These are phyloP conservation scores for Thecophora atra DNA, from an alignment of 2,888 invertebrate genomes.

Conservation along the genomic window DNA sequence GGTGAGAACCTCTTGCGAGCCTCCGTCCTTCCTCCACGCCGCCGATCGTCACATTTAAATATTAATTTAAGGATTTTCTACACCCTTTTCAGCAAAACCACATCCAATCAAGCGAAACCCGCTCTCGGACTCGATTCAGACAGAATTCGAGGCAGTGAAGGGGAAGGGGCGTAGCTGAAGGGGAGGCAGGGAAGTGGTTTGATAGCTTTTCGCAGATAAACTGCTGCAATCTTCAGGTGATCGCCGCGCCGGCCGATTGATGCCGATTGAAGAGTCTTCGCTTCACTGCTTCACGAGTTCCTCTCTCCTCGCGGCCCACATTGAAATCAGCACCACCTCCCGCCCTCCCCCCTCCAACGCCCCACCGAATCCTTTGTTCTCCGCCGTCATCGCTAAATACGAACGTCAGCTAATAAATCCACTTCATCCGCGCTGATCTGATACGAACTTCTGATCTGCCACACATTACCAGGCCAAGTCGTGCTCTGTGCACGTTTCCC, in stretches of 20 bases:
- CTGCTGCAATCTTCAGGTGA: not conserved
- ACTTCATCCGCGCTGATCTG: conserved; percentile 55
- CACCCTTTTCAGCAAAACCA: not conserved
- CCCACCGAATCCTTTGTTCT: conserved; percentile 55
- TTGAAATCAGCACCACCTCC: conserved; percentile 26
- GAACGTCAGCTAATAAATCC: conserved; percentile 65
- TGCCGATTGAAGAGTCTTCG: not conserved
- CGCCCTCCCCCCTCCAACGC: not conserved
- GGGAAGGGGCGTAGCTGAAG: not conserved
- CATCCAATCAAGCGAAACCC: too few relatives aligned
- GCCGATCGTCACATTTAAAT: conserved; percentile 1
- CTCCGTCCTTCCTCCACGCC: not conserved
- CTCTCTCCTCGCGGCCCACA: not conserved
- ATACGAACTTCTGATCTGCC: conserved; percentile 46
- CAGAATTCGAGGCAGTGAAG: not conserved
- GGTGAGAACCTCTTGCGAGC: conserved; percentile 3
- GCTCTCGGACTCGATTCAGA: too few relatives aligned
- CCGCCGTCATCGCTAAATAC: conserved; percentile 64
- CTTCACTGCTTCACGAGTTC: not conserved
- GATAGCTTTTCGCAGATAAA: not conserved
- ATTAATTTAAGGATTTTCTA: conserved; percentile 8
- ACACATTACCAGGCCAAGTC: conserved; percentile 40
- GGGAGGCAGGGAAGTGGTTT: not conserved
- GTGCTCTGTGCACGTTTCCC: conserved; percentile 40
- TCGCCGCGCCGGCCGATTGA: not conserved